Percentiles rank a stretch among this genome's conserved stretches.
phyloP scores from a whole-genome alignment of 30 jellyfish, hydroid and myxozoan genomes.

The Cassiopea xamachana region DNA sequence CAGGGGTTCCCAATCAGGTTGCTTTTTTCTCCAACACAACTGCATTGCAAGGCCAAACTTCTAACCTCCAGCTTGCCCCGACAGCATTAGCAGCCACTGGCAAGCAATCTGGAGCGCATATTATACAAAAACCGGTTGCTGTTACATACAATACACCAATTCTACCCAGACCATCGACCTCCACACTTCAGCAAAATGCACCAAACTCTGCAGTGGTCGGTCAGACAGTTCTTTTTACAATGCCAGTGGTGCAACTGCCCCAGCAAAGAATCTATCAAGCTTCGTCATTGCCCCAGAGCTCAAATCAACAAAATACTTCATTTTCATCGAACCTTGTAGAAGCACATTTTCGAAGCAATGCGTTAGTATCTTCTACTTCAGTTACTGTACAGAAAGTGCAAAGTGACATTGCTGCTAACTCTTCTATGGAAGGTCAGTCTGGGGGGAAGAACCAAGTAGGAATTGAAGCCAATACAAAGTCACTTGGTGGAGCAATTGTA shows the following conservation, averaged over 20 bases:
- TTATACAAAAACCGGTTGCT: slow-evolving; percentile 18
- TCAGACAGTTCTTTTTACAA: slow-evolving; percentile 45
- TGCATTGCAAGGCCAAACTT: slow-evolving; percentile 1
- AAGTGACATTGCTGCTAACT: not conserved
- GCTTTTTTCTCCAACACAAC: not conserved
- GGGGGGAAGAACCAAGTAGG: not conserved
- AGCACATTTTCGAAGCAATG: not conserved
- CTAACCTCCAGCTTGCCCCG: slow-evolving; percentile 4
- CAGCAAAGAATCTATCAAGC: slow-evolving; percentile 30
- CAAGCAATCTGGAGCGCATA: slow-evolving; percentile 27
- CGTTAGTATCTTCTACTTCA: not conserved
- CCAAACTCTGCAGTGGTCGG: slow-evolving; percentile 51
- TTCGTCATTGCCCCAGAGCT: not conserved
- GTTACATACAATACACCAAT: slow-evolving; percentile 61
- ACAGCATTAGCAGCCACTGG: slow-evolving; percentile 3
- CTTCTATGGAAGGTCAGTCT: not conserved
- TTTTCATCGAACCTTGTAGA: not conserved
- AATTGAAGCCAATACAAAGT: not conserved
- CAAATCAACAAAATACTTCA: not conserved
- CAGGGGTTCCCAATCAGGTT: not conserved
- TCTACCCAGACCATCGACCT: slow-evolving; percentile 55
- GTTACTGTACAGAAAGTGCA: not conserved
- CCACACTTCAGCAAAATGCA: slow-evolving; percentile 26
- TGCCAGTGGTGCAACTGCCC: slow-evolving; percentile 57
- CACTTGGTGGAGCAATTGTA: not conserved